Evolutionary conservation across 1,140 invertebrate species (phyloP).

Genomic region (Meteorus sp.): DNA sequence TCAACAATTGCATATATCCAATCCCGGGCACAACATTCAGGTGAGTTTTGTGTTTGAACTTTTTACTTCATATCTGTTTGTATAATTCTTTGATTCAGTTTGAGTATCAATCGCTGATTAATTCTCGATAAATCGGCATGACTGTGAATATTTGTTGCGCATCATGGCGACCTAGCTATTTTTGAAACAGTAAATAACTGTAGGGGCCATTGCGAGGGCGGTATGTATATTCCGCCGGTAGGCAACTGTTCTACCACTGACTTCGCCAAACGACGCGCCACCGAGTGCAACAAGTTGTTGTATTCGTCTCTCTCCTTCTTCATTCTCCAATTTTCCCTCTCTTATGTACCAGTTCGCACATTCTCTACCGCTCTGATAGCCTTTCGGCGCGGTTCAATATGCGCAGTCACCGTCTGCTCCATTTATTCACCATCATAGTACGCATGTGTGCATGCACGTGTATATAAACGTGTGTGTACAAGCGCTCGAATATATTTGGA

Average conservation of each 20-base stretch:
- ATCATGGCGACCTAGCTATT: conserved; percentile 49
- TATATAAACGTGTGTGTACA: conserved; percentile 29
- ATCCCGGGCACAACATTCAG: conserved; percentile 77
- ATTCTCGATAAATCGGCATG: too few species aligned
- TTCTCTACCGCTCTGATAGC: conserved; percentile 10
- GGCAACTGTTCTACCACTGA: too few species aligned
- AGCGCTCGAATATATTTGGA: neutral
- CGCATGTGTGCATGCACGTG: neutral
- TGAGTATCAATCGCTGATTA: too few species aligned
- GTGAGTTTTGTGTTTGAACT: too few species aligned
- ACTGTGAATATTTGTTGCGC: conserved; percentile 52
- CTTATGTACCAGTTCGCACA: conserved; percentile 1
- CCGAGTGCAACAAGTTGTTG: conserved; percentile 43
- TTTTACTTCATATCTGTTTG: too few species aligned
- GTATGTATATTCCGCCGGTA: conserved; percentile 6
- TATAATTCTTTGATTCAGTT: neutral
- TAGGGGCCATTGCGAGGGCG: too few species aligned
- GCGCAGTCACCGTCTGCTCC: conserved; percentile 48
- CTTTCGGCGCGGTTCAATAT: conserved; percentile 26
- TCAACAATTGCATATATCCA: conserved; percentile 81
- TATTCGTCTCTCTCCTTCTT: conserved; percentile 30
- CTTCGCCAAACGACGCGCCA: conserved; percentile 22
- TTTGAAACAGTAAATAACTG: conserved; percentile 38
- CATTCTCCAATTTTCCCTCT: conserved; percentile 34
- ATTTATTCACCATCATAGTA: conserved; percentile 43